A percentile compares a stretch with the other conserved stretches of the same genome.
phyloP scores from a whole-genome alignment of 2,797 vertebrate species.

The Poecilia picta region DNA sequence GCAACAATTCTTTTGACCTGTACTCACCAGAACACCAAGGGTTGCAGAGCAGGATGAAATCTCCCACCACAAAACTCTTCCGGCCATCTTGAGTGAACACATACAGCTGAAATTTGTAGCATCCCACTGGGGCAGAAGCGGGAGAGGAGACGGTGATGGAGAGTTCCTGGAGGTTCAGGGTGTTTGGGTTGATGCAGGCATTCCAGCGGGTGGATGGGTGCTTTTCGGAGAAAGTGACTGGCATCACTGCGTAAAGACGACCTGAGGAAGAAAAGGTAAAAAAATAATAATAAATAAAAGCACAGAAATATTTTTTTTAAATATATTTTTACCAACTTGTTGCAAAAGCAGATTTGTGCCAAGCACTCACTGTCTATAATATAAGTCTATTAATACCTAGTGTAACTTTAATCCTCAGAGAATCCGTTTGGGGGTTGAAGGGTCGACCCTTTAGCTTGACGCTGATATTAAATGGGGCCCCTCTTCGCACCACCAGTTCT shows the following conservation, averaged over 20 bases:
- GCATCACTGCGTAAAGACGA: constrained; percentile 50
- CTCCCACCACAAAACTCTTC: constrained; percentile 16
- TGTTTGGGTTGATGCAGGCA: constrained; percentile 54
- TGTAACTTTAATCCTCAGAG: constrained; percentile 61
- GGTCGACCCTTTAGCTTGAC: constrained; percentile 56
- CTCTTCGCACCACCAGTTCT: constrained; percentile 79
- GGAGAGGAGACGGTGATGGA: constrained; percentile 69
- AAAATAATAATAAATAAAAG: neutral
- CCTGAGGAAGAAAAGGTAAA: constrained; percentile 48
- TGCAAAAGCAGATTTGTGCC: neutral
- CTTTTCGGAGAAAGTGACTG: constrained; percentile 52
- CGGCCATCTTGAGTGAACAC: neutral
- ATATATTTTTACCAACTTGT: neutral
- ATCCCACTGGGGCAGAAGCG: constrained; percentile 68
- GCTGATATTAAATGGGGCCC: constrained; percentile 68
- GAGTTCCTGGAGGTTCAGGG: constrained; percentile 25
- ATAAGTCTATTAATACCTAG: constrained; percentile 62
- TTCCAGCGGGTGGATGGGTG: constrained; percentile 53
- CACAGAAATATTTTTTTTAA: neutral
- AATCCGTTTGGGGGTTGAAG: constrained; percentile 63
- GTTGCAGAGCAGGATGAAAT: constrained; percentile 79
- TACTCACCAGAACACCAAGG: constrained; percentile 80
- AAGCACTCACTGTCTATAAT: neutral
- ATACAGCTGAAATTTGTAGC: constrained; percentile 66
- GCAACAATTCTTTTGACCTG: neutral